These are phyloP conservation scores for Sprattus sprattus DNA, from an alignment of 2,113 vertebrate genomes.

Conservation along the genomic window DNA sequence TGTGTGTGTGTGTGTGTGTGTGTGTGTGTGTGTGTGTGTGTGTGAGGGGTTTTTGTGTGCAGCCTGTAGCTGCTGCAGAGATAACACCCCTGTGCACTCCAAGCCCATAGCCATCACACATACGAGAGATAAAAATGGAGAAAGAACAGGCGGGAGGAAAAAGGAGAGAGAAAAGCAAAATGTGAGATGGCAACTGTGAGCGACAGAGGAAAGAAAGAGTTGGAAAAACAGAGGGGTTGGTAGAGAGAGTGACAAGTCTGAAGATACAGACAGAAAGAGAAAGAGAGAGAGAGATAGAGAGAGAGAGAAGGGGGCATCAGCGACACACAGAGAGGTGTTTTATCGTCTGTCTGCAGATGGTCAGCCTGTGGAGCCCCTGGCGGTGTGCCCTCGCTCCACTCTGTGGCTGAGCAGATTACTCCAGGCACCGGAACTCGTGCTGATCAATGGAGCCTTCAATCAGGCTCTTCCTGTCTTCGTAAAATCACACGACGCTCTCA, in stretches of 20 bases:
- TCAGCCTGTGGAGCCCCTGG: conserved; percentile 47
- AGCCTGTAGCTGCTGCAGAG: not conserved
- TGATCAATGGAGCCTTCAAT: conserved; percentile 49
- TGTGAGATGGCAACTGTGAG: not conserved
- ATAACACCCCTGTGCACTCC: not conserved
- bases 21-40: not conserved
- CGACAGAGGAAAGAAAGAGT: not conserved
- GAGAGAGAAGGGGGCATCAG: conserved; percentile 6
- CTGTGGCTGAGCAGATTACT: conserved; percentile 49
- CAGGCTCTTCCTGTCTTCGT: conserved; percentile 12
- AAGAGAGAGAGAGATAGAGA: not conserved
- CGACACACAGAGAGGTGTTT: conserved; percentile 22
- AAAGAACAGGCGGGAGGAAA: not conserved
- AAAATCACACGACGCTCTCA: not conserved
- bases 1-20: not conserved
- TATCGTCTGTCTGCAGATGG: conserved; percentile 50
- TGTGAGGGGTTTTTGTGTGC: not conserved
- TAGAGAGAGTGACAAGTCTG: not conserved
- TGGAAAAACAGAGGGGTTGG: not conserved
- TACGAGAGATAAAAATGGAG: not conserved
- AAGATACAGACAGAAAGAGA: not conserved
- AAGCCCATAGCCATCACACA: not conserved
- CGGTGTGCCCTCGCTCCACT: conserved; percentile 54
- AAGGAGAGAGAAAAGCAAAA: not conserved
- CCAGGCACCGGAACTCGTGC: conserved; percentile 27